Percentiles rank a stretch among this genome's conserved stretches.
These are phyloP conservation scores for Sinotaia quadrata DNA, from an alignment of 2,888 invertebrate genomes.

Conservation along the genomic window DNA sequence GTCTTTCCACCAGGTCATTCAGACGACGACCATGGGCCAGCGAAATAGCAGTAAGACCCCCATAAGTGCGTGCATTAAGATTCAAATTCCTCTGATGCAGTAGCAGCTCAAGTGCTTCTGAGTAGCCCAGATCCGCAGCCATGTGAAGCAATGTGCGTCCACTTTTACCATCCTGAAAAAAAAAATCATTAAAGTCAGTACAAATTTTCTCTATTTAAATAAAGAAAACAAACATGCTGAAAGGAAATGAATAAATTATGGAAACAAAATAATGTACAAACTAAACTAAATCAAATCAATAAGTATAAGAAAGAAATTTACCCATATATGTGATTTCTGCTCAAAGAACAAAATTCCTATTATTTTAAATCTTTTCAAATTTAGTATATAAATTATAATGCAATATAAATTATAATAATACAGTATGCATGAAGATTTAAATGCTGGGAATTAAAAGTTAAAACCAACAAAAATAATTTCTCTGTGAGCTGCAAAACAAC, in stretches of 20 bases:
- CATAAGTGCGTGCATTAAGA: constrained; percentile 55
- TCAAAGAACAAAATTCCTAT: too few relatives aligned
- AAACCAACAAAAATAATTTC: too few relatives aligned
- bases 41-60: constrained; percentile 55
- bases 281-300: background rate
- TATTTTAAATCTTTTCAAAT: too few relatives aligned
- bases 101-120: constrained; percentile 43
- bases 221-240: too few relatives aligned
- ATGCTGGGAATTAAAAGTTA: too few relatives aligned
- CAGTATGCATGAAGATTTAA: too few relatives aligned
- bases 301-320: background rate
- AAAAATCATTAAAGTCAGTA: too few relatives aligned
- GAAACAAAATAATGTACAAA: background rate
- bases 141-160: constrained; percentile 60
- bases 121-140: constrained; percentile 58
- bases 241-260: background rate
- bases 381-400: too few relatives aligned
- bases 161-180: constrained; percentile 58
- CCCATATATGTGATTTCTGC: too few relatives aligned
- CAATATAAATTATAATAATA: too few relatives aligned
- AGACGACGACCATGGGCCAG: constrained; percentile 55
- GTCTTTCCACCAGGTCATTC: constrained; percentile 38
- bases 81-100: constrained; percentile 39
- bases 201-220: too few relatives aligned
- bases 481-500: too few relatives aligned